Percentiles rank a stretch among this genome's conserved stretches.
phyloP scores from a whole-genome alignment of 2,113 vertebrate species.

The Bujurquina vittata region DNA sequence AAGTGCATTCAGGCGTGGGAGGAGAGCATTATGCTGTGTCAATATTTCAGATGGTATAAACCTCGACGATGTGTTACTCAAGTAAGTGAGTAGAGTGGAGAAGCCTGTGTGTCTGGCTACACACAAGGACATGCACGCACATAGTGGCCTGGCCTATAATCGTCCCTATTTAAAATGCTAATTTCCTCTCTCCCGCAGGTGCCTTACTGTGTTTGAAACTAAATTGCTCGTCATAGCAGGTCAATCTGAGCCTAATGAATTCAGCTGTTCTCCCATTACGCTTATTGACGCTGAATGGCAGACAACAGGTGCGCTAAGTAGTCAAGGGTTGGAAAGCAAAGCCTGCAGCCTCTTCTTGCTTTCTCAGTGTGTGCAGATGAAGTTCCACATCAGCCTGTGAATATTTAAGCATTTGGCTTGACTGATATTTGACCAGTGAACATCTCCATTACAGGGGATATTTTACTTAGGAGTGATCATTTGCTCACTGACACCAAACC shows the following conservation, averaged over 20 bases:
- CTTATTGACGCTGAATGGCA: constrained; percentile 41
- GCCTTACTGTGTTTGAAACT: constrained; percentile 71
- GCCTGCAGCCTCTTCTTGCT: constrained; percentile 21
- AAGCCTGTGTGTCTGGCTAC: constrained; percentile 12
- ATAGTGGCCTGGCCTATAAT: constrained; percentile 71
- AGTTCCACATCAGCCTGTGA: constrained; percentile 45
- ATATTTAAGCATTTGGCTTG: constrained; percentile 54
- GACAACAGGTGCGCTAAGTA: constrained; percentile 29
- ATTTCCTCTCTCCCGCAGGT: constrained; percentile 74
- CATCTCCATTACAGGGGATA: constrained; percentile 47
- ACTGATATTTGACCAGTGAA: constrained; percentile 13
- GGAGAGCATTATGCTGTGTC: constrained; percentile 65
- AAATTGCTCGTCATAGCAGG: constrained; percentile 76
- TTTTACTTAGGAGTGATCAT: constrained; percentile 31
- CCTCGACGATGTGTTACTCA: constrained; percentile 31
- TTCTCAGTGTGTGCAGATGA: constrained; percentile 17
- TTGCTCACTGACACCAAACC: constrained; percentile 17
- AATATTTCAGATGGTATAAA: constrained; percentile 60
- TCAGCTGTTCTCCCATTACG: constrained; percentile 58
- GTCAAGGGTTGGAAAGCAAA: constrained; percentile 39
- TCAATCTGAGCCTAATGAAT: constrained; percentile 71
- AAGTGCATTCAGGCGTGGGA: constrained; percentile 60
- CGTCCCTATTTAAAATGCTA: constrained; percentile 74
- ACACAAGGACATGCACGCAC: constrained; percentile 34
- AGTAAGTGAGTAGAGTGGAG: constrained; percentile 38